Evolutionary conservation across 2,888 invertebrate species (phyloP), one percentile per base, ranked within the genome.

Genomic region (Stegana nigrithorax): DNA sequence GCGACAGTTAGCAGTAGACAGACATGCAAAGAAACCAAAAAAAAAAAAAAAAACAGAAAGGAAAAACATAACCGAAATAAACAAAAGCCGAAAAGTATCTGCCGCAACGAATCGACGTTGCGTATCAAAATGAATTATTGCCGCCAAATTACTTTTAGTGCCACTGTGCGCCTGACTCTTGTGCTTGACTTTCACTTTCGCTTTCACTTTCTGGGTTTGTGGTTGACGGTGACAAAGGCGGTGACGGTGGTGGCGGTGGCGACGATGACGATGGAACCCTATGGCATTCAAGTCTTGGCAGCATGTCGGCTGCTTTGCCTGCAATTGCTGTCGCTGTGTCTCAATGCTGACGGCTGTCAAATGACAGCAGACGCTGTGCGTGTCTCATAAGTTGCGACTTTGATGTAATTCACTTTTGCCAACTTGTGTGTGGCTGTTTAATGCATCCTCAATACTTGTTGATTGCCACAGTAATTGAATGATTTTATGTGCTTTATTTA

Each of bases 91-190:
- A 4, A 32, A 51, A 27, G n/a, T 17, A 29, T 32, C 23, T 21
- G 53, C 21, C 4, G 32, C 36, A 36, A 55, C n/a, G 29, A 55
- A 19, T 55, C 53, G 53, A 55, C 53, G 53, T 55, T 21, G 53
- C 53, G 36, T 55, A 55, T 55, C 53, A 55, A 55, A 55, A 55
- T 55, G 53, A 55, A 55, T 55, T 55, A 55, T 55, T 55, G 53
- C 36, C 53, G 32, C 36, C 53, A 55, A 55, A 55, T 55, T 55
- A 55, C 53, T 55, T 55, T 36, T 55, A 36, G 32, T 55, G 53
- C 32, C 23, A 32, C 53, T 4, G 21, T 12, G 12, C n/a, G n/a
- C n/a, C n/a, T n/a, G n/a, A n/a, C n/a, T n/a, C n/a, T n/a, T n/a
- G n/a, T n/a, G n/a, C n/a, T n/a, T n/a, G 36, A 36, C 36, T 36